Base-by-base conservation (phyloP, 2,113 vertebrate genomes). In the Ia io region DNA sequence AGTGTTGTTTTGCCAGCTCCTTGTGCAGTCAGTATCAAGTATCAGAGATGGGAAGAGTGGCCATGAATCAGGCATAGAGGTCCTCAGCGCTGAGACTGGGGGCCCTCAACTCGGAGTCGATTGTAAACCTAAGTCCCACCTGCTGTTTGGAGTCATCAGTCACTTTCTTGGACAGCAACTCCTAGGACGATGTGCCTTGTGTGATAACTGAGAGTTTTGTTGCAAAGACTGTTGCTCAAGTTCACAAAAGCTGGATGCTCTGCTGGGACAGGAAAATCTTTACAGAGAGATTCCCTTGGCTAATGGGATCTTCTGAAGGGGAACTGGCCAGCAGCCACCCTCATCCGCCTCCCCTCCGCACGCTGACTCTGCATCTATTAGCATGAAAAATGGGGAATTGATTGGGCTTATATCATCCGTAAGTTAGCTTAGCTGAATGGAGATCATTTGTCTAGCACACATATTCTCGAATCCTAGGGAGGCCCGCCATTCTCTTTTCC, bases 361-460 rank as follows among this genome's bases (percentile, higher is more conserved):
- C 53, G 69, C 73, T 85, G 78, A 44, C 59, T 87, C 25, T 83
- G 22, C 88, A 84, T 91, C 44, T 88, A 49, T 78, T 91, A 83
- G 80, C 80, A 79, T 90, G 84, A 96, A 89, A 91, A 97, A 95
- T 87, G 63, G 88, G 32, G 76, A 94, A 69, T 44, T 67, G 84
- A 74, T 59, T 93, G 84, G 71, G 32, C 12, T 93, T 53, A 17
- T 91, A 90, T 88, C 90, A 96, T 91, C 49, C n/a, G 3, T 74
- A 63, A 87, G 47, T 71, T 80, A 91, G 93, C 87, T 89, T 65
- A 83, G 82, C 63, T 67, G 67, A 96, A 69, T 73, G 2, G 0
- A 40, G 53, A 78, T 71, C 44, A 53, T 92, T 88, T 88, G 90
- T 94, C 85, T 70, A 77, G 42, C 23, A 22, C 51, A 16, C 30